These are phyloP conservation scores for Pseudois nayaur DNA, from an alignment of 2,113 vertebrate species.

Conservation along the genomic window DNA sequence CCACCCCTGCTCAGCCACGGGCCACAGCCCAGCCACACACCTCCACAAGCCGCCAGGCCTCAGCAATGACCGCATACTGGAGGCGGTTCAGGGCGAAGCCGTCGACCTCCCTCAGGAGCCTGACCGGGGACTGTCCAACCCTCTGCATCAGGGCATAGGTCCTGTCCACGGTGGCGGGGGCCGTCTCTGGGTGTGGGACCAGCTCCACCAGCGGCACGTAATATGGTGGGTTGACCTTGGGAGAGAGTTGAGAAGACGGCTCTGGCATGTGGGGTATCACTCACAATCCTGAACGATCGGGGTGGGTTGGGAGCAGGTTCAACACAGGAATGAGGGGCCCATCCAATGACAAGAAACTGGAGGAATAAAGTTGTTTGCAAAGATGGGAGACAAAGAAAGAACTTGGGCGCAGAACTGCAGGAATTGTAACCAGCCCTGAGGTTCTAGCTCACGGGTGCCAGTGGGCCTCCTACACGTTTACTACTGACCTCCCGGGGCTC, in stretches of 20 bases:
- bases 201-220: conserved; percentile 94
- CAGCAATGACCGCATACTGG: conserved; percentile 93
- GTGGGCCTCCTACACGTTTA: not conserved
- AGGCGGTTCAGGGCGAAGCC: conserved; percentile 95
- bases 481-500: not conserved
- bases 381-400: not conserved
- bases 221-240: conserved; percentile 96
- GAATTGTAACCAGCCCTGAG: not conserved
- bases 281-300: too few relatives aligned
- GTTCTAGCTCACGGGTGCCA: not conserved
- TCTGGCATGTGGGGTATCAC: not conserved
- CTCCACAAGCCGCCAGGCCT: conserved; percentile 95
- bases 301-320: not conserved
- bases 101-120: conserved; percentile 89
- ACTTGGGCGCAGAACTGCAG: not conserved
- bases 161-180: conserved; percentile 81
- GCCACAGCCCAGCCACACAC: conserved; percentile 75
- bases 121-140: conserved; percentile 91
- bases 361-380: not conserved
- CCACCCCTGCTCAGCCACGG: not conserved
- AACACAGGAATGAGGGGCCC: not conserved
- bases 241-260: not conserved
- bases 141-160: conserved; percentile 89
- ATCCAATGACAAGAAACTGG: not conserved
- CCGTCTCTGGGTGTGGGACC: conserved; percentile 94